Conservation (phyloP, 2,113 vertebrate genomes). For the Lonchura striata region DNA sequence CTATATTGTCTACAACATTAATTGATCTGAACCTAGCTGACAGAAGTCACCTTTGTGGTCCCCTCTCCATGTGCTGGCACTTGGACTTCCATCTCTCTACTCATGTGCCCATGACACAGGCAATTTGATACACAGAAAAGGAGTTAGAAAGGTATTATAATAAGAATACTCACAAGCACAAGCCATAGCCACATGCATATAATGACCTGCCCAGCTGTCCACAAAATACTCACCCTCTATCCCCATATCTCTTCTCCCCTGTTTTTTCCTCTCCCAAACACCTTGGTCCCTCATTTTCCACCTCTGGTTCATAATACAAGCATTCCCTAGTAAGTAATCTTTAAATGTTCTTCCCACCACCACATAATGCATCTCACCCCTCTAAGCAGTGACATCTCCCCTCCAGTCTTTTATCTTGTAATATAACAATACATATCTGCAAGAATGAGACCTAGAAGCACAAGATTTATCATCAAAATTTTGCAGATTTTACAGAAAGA, state of each 20-base stretch:
- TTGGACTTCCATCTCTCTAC: neutral
- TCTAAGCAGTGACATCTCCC: accelerated
- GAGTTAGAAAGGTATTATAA: neutral
- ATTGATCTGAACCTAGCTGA: neutral
- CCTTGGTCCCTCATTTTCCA: neutral
- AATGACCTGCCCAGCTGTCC: neutral
- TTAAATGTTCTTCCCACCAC: neutral
- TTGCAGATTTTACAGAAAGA: neutral
- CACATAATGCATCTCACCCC: accelerated
- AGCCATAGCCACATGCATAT: neutral
- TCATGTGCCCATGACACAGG: neutral
- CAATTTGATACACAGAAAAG: neutral
- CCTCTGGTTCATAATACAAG: neutral
- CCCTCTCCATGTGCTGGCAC: neutral
- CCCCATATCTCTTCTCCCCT: neutral
- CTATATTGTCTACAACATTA: neutral
- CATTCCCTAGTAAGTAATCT: neutral
- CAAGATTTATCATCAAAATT: neutral
- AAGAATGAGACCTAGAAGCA: neutral
- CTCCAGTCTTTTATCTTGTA: neutral
- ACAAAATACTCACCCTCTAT: neutral
- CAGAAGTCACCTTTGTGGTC: neutral
- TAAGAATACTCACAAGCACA: neutral
- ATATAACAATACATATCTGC: neutral
- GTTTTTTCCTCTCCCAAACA: neutral